Conservation (phyloP, 2,888 invertebrate species). For the Dryocosmus kuriphilus region DNA sequence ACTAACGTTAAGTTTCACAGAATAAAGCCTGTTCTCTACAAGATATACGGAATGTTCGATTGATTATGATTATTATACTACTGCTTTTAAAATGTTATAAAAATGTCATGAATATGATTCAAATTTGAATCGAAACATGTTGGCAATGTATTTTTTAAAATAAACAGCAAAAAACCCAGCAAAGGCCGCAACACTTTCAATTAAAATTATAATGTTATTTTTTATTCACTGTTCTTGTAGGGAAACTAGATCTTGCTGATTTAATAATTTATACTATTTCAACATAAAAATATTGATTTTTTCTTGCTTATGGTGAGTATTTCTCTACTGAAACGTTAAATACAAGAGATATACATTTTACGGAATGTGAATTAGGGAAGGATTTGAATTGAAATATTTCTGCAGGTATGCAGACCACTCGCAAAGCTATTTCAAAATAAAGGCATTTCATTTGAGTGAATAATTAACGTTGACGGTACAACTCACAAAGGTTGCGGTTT, state of each 20-base stretch:
- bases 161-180: too few relatives aligned
- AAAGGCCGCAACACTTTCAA: too few relatives aligned
- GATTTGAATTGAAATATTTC: slow-evolving; percentile 55
- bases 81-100: too few relatives aligned
- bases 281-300: not conserved
- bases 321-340: not conserved
- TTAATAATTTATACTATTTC: not conserved
- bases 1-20: too few relatives aligned
- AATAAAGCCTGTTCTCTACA: too few relatives aligned
- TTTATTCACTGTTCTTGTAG: not conserved
- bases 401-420: slow-evolving; percentile 49
- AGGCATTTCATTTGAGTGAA: slow-evolving; percentile 53
- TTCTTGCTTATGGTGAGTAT: not conserved
- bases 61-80: too few relatives aligned
- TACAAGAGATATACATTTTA: not conserved
- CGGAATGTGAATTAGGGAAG: slow-evolving; percentile 15
- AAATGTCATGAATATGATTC: too few relatives aligned
- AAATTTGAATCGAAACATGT: too few relatives aligned
- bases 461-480: slow-evolving; percentile 51
- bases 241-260: not conserved
- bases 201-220: too few relatives aligned
- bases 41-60: too few relatives aligned
- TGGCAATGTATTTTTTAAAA: too few relatives aligned
- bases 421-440: slow-evolving; percentile 51
- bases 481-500: slow-evolving; percentile 32